These are phyloP conservation scores for Alfaro cultratus DNA, from an alignment of 2,797 vertebrate genomes.

Conservation along the genomic window DNA sequence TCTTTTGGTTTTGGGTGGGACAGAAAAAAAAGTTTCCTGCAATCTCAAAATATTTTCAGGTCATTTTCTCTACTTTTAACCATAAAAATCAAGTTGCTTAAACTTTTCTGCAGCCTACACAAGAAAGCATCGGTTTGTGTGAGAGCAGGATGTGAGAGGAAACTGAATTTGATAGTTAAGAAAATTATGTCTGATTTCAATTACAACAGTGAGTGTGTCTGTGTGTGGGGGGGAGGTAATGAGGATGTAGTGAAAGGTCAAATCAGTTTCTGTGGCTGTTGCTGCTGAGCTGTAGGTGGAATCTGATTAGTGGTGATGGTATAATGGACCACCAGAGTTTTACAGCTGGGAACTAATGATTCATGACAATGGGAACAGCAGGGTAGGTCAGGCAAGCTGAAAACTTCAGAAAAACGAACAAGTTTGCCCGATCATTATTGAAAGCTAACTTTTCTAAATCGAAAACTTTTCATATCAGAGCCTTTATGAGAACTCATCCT, in stretches of 20 bases:
- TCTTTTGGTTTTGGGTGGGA: too few species aligned
- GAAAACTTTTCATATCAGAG: neutral
- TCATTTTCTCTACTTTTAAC: neutral
- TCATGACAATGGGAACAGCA: conserved; percentile 47
- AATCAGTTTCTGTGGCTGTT: conserved; percentile 60
- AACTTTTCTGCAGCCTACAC: neutral
- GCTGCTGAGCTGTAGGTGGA: conserved; percentile 49
- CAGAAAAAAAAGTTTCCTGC: neutral
- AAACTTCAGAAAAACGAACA: conserved; percentile 5
- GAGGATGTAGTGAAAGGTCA: conserved; percentile 63
- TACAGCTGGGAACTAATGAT: conserved; percentile 59
- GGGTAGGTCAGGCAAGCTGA: conserved; percentile 13
- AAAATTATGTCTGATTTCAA: conserved; percentile 48
- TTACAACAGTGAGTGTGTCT: conserved; percentile 37
- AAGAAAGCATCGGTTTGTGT: neutral
- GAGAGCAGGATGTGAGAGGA: conserved; percentile 23
- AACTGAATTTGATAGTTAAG: conserved; percentile 52
- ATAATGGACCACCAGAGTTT: conserved; percentile 57
- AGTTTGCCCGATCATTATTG: neutral
- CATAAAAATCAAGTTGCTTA: neutral
- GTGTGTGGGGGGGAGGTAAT: conserved; percentile 32
- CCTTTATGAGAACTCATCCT: too few species aligned
- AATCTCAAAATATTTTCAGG: neutral
- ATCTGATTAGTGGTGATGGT: conserved; percentile 56
- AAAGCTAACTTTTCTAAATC: neutral